Conservation (phyloP, 2,888 invertebrate species). For the Drosophila subquinaria region DNA sequence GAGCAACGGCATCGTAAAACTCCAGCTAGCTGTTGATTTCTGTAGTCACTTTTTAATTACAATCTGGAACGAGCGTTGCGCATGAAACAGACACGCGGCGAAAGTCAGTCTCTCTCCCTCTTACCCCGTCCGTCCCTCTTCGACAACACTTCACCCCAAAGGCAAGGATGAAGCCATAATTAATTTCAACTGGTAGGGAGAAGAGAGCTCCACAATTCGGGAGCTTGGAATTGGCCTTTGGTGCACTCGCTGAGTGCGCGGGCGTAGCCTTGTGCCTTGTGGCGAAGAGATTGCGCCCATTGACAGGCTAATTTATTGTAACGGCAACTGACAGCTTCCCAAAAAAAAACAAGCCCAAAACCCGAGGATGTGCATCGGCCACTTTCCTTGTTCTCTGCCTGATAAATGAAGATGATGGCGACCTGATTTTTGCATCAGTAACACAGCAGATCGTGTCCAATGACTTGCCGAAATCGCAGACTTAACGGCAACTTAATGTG, state of each 20-base stretch:
- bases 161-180: conserved; percentile 59
- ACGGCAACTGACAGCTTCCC: conserved; percentile 71
- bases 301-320: conserved; percentile 76
- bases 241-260: conserved; percentile 34
- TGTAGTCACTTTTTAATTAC: conserved; percentile 54
- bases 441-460: conserved; percentile 27
- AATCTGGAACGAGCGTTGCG: conserved; percentile 6
- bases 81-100: conserved; percentile 49
- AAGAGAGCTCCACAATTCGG: conserved; percentile 3
- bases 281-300: conserved; percentile 43
- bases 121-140: neutral
- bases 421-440: conserved; percentile 56
- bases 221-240: conserved; percentile 2
- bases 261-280: conserved; percentile 31
- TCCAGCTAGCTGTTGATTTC: conserved; percentile 52
- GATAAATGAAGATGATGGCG: conserved; percentile 67
- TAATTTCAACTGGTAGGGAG: conserved; percentile 52
- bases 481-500: conserved; percentile 71
- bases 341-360: neutral
- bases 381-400: conserved; percentile 66
- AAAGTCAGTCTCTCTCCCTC: conserved; percentile 49
- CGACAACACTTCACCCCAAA: conserved; percentile 15
- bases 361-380: conserved; percentile 20
- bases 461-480: conserved; percentile 68
- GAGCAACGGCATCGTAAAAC: conserved; percentile 57